Evolutionary conservation across 2,888 invertebrate species (phyloP).

Genomic region (Cistogaster globosa): DNA sequence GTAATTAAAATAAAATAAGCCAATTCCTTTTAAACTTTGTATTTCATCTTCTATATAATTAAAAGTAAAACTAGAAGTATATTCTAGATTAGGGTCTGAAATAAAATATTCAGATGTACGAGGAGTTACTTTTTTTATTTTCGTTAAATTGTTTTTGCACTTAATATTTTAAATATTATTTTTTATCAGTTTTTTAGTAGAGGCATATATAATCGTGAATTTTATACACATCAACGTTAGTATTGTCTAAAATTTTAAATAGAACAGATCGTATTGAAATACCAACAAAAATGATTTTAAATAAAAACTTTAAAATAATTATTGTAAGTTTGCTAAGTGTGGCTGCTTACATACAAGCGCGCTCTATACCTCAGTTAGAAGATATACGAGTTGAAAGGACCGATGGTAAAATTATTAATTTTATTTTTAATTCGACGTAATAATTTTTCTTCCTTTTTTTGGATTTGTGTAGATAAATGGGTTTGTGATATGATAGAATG

Average conservation of each 20-base stretch:
- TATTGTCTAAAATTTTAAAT: conserved; percentile 21
- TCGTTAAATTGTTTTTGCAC: no score
- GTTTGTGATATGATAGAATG: conserved; percentile 66
- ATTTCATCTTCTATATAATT: no score
- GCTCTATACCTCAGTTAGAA: conserved; percentile 25
- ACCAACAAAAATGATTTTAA: not conserved
- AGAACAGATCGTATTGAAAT: conserved; percentile 6
- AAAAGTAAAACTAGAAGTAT: no score
- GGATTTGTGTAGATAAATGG: conserved; percentile 60
- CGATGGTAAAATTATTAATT: conserved; percentile 20
- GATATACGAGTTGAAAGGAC: conserved; percentile 18
- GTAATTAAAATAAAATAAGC: no score
- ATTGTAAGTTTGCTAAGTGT: not conserved
- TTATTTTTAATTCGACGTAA: not conserved
- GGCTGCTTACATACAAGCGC: not conserved
- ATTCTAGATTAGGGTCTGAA: no score
- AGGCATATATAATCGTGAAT: not conserved
- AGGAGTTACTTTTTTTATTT: no score
- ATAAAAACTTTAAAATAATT: conserved; percentile 10
- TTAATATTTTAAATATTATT: no score
- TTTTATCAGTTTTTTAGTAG: not conserved
- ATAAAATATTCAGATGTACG: no score
- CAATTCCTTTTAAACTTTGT: no score
- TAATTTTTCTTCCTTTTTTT: not conserved
- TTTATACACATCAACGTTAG: conserved; percentile 13